Evolutionary conservation across 2,888 invertebrate species (phyloP).

Genomic region (Oscheius sp.): DNA sequence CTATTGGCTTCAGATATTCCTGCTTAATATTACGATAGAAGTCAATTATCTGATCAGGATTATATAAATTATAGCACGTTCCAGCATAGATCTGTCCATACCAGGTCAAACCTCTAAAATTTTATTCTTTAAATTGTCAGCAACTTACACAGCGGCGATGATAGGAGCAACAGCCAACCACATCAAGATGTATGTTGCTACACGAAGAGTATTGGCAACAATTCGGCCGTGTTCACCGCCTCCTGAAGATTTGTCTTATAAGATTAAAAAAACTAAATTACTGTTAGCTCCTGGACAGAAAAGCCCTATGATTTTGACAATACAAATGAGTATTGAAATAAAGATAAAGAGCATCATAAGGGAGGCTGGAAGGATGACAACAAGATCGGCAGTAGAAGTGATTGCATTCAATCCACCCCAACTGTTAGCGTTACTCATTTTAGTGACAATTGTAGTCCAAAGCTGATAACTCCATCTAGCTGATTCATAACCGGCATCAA

Average conservation of each 20-base stretch:
- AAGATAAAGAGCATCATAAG: background rate
- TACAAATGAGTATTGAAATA: background rate
- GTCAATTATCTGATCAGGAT: background rate
- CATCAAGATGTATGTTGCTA: background rate
- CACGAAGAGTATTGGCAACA: conserved; percentile 1
- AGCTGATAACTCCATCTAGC: background rate
- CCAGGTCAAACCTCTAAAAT: background rate
- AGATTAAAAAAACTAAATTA: background rate
- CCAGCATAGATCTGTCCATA: conserved; percentile 14
- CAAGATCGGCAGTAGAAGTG: background rate
- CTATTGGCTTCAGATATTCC: background rate
- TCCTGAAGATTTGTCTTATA: background rate
- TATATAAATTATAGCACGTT: background rate
- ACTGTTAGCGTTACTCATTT: background rate
- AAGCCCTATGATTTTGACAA: background rate
- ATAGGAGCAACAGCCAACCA: background rate
- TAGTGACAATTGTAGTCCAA: background rate
- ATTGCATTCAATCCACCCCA: conserved; percentile 5
- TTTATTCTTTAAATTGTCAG: background rate
- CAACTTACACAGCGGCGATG: background rate
- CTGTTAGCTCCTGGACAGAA: background rate
- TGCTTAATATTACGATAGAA: background rate
- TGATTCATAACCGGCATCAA: background rate
- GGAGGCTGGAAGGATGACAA: background rate
- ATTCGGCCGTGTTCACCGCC: background rate